Percentiles rank a stretch among this genome's conserved stretches.
phyloP scores from a whole-genome alignment of 2,113 vertebrate species.

The Saguinus midas region DNA sequence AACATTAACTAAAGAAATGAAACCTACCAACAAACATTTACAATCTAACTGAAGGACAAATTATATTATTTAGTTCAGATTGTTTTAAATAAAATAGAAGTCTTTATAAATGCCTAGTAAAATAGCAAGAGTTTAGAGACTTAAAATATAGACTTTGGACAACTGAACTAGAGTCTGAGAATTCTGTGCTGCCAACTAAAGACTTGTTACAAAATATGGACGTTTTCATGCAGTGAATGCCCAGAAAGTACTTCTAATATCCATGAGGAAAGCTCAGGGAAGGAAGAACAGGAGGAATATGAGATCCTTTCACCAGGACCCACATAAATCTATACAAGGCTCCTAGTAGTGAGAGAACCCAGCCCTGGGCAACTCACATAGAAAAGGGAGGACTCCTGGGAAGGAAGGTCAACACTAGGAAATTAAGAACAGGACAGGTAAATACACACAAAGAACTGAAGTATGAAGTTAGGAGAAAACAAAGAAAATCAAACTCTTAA shows the following conservation, averaged over 20 bases:
- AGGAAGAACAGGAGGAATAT: neutral
- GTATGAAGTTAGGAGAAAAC: neutral
- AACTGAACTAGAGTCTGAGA: neutral
- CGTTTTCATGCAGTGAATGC: neutral
- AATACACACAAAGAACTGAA: neutral
- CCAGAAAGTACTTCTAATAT: neutral
- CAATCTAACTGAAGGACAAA: neutral
- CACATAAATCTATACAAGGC: neutral
- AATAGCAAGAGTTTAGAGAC: neutral
- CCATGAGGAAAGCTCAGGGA: neutral
- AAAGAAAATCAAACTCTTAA: neutral
- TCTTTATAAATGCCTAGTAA: neutral
- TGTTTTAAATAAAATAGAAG: neutral
- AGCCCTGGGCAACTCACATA: neutral
- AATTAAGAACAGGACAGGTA: neutral
- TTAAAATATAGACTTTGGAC: neutral
- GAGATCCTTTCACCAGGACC: neutral
- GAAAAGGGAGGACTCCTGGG: neutral
- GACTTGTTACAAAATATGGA: neutral
- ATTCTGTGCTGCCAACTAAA: neutral
- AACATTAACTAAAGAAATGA: constrained; percentile 24
- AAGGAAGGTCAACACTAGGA: neutral
- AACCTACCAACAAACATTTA: neutral
- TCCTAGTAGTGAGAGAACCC: neutral
- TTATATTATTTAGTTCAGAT: neutral